phyloP scores from a whole-genome alignment of 2,888 invertebrate genomes.

The Myopa testacea region DNA sequence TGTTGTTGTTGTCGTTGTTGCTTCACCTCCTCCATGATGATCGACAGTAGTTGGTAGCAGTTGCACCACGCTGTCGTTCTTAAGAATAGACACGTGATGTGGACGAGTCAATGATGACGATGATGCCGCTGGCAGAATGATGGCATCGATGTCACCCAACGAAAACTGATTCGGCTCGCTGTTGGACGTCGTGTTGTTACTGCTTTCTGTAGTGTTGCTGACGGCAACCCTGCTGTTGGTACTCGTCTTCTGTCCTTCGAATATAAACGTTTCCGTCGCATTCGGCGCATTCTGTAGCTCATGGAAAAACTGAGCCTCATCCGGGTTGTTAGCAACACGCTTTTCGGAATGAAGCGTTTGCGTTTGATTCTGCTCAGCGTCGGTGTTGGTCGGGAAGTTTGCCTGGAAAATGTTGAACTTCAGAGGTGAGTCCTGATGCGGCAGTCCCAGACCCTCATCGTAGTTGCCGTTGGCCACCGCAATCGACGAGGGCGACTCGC shows the following conservation, averaged over 20 bases:
- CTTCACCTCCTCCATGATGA: background rate
- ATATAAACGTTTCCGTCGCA: constrained; percentile 2
- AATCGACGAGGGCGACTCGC: background rate
- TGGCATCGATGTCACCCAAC: constrained; percentile 59
- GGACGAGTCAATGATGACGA: constrained; percentile 11
- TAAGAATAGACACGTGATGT: constrained; percentile 35
- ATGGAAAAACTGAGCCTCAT: background rate
- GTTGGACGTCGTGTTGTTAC: constrained; percentile 44
- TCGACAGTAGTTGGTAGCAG: constrained; percentile 53
- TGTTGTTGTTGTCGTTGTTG: constrained; percentile 15
- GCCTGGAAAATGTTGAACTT: constrained; percentile 66
- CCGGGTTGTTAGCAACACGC: background rate
- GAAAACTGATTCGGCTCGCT: constrained; percentile 45
- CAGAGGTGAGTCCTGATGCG: constrained; percentile 62
- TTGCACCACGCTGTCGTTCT: constrained; percentile 51
- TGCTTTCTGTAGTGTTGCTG: constrained; percentile 29
- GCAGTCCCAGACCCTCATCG: constrained; percentile 40
- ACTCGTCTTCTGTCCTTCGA: background rate
- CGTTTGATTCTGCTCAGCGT: constrained; percentile 19
- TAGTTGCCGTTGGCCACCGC: background rate
- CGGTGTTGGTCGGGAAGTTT: constrained; percentile 57
- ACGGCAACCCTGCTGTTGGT: constrained; percentile 31
- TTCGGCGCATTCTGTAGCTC: constrained; percentile 33
- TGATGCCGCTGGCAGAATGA: constrained; percentile 58
- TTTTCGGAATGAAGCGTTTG: background rate